Conservation (phyloP, 2,113 vertebrate species). For the Tenebrosternarchus preto region DNA sequence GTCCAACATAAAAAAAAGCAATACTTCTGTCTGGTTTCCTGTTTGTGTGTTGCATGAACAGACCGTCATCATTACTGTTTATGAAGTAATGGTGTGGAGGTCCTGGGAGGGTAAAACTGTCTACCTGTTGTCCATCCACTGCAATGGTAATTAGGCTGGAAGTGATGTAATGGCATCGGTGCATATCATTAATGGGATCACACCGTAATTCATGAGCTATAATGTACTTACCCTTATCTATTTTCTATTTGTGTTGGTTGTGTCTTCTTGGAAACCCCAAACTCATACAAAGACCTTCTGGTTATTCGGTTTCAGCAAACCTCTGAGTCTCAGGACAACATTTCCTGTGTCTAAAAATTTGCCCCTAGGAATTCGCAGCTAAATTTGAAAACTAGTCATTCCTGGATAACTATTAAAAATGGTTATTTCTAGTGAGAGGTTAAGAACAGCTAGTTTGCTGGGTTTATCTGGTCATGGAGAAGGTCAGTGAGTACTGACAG, state of each 20-base stretch:
- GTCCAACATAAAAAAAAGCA: neutral
- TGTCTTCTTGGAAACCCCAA: no score
- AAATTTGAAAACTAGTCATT: no score
- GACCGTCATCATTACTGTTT: no score
- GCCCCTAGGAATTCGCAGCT: no score
- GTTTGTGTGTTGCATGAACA: no score
- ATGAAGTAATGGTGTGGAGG: no score
- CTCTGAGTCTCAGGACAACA: no score
- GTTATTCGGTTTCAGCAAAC: no score
- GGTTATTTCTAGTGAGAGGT: neutral
- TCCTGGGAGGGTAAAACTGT: neutral
- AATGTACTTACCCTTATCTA: neutral
- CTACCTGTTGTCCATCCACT: neutral
- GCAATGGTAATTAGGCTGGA: neutral
- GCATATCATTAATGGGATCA: neutral
- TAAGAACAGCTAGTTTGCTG: slow-evolving; percentile 10
- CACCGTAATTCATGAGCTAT: neutral
- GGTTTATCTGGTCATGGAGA: slow-evolving; percentile 59
- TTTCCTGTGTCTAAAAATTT: no score
- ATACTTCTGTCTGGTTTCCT: no score
- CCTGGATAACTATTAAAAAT: no score
- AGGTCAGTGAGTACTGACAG: slow-evolving; percentile 56
- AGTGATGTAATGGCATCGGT: slow-evolving; percentile 2
- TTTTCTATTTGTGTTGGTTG: no score
- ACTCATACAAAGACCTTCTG: neutral